Conservation (phyloP, 2,797 vertebrate species). For the Schizopygopsis malacanthus region DNA sequence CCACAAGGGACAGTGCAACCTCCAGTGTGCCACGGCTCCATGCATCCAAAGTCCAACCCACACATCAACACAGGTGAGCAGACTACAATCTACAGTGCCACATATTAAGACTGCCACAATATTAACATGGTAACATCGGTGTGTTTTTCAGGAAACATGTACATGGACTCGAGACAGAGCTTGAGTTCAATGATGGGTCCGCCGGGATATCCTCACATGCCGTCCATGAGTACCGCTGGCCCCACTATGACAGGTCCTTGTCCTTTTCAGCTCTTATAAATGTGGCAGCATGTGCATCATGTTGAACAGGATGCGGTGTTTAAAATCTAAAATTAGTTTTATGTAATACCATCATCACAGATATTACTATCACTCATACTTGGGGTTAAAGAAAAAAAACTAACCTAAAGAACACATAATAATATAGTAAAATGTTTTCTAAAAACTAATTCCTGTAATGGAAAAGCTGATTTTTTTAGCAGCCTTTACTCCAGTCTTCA, state of each 20-base stretch:
- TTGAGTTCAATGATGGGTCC: conserved; percentile 90
- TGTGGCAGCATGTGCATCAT: background rate
- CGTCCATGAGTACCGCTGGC: conserved; percentile 86
- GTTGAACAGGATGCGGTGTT: background rate
- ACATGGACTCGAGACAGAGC: conserved; percentile 91
- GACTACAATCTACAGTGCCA: background rate
- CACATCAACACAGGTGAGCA: conserved; percentile 86
- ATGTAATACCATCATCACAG: background rate
- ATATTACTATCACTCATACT: background rate
- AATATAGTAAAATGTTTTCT: background rate
- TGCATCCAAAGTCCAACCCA: conserved; percentile 88
- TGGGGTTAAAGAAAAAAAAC: background rate
- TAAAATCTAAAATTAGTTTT: too few relatives aligned
- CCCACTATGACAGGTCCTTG: conserved; percentile 85
- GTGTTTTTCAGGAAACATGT: conserved; percentile 84
- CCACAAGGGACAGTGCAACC: conserved; percentile 87
- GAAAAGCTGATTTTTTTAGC: background rate
- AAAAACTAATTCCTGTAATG: background rate
- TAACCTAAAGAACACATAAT: background rate
- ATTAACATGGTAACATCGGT: conserved; percentile 16
- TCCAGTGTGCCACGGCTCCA: conserved; percentile 86
- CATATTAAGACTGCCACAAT: background rate
- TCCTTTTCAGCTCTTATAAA: conserved; percentile 9
- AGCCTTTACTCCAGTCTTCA: background rate
- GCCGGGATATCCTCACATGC: conserved; percentile 88